Base-by-base conservation (phyloP, 53 echinoderm and acorn worm species). In the Holothuria scabra region DNA sequence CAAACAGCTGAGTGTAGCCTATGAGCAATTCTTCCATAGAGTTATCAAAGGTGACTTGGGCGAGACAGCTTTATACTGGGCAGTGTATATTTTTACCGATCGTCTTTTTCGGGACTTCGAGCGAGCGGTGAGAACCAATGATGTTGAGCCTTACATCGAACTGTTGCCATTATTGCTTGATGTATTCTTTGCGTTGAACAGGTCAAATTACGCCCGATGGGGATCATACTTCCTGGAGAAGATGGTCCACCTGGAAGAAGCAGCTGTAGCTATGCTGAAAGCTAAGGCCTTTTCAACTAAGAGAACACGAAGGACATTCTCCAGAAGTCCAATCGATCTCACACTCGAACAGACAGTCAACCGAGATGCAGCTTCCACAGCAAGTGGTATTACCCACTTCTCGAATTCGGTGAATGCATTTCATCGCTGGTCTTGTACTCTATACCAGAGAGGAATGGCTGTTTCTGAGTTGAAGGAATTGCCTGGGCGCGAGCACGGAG, bases 201-300 rank as follows among this genome's bases (percentile, higher is more conserved):
- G 85, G 3, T 86, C 88, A 16, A 92, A 92, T 74, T 92, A 92
- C 55, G 83, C 92, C 12, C 76, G 89, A 20, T 92, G 85, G 85
- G 79, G 71, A 5, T 76, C 82, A 19, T 69, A 80, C 5, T 89
- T 85, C 58, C 67, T 75, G 3, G 33, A 82, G n/a, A 63, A 44
- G 66, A 8, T 65, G 83, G 33, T 9, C 16, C 46, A 62, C 30
- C 4, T 83, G 24, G 25, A 83, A 5, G 7, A 13, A 35, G 38
- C 0, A 46, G 83, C 83, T 14, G 1, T 83, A 37, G 65, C 11
- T 38, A 65, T 83, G 0, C 26, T 83, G 3, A 83, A 65, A 66
- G 38, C 70, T 28, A 82, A 82, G 0, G 90, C 83, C 21, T 74
- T 90, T 59, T 81, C 86, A 33, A 76, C 72, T 4, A 3, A 80